A percentile compares a stretch with the other conserved stretches of the same genome.
These are phyloP conservation scores for Zootoca vivipara DNA, from an alignment of 2,113 vertebrate species.

Conservation along the genomic window DNA sequence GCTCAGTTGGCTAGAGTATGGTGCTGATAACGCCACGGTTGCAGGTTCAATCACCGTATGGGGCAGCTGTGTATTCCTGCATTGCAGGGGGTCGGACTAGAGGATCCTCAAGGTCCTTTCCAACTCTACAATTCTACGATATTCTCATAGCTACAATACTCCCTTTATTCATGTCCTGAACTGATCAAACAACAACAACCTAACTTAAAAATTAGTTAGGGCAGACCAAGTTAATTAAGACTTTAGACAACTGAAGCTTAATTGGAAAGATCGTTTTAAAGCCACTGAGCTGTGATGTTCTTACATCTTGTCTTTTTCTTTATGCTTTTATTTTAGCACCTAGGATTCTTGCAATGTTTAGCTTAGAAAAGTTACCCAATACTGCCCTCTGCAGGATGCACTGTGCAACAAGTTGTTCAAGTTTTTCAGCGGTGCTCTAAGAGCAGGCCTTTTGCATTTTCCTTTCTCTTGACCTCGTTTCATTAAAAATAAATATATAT, in stretches of 20 bases:
- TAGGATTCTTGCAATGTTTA: background rate
- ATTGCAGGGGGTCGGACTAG: too few species aligned
- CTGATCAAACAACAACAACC: background rate
- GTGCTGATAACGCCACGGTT: too few species aligned
- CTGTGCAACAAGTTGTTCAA: fast-evolving
- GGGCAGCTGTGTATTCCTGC: too few species aligned
- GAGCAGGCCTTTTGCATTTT: background rate
- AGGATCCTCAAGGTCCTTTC: too few species aligned
- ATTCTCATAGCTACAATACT: background rate
- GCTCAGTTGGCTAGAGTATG: too few species aligned
- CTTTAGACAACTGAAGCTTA: background rate
- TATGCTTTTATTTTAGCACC: background rate
- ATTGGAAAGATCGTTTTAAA: background rate
- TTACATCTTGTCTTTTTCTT: background rate
- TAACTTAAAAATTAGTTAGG: background rate
- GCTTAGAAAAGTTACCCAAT: background rate
- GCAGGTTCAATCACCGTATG: too few species aligned
- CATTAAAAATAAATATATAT: background rate
- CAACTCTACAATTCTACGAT: too few species aligned
- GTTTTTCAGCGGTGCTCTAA: background rate
- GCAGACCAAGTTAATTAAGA: background rate
- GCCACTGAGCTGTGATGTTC: background rate
- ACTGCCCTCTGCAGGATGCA: conserved; percentile 29
- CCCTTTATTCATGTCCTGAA: background rate
- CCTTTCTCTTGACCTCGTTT: background rate